Evolutionary conservation across 53 echinoderm and acorn worm species (phyloP), one percentile per base, ranked within the genome.

Genomic region (Mesocentrotus franciscanus): DNA sequence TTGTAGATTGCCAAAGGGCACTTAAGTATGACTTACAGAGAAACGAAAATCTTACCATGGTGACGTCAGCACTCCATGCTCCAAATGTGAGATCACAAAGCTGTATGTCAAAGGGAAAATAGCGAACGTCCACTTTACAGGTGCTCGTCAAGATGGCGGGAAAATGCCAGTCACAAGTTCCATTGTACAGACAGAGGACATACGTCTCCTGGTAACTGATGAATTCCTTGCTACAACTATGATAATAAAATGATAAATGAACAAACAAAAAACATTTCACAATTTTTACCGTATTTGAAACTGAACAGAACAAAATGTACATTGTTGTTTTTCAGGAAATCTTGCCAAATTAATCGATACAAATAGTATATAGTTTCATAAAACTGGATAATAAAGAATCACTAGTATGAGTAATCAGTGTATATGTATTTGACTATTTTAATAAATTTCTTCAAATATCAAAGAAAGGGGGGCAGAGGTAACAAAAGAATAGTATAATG

Each of bases 81-180:
- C 95, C 95, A 24, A 94, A 94, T 10, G 95, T 94, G n/a, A 94
- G 95, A 85, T 94, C 95, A 85, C 95, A 94, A 56, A 94, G 95
- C 87, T 94, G 95, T 14, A 94, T 94, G 56, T 94, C 95, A 32
- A 94, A 94, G 70, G 95, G 95, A 29, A 94, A 94, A 56, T 94
- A 94, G 10, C 95, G 85, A 5, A 94, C 95, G 18, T 94, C 95
- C 71, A 94, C 95, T 70, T 94, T 94, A 85, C 95, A 94, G 22
- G 87, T 94, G 71, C 95, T 94, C 55, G 95, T 94, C 95, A 94
- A 87, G 16, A 94, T 94, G 89, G 95, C 95, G 95, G 95, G 95
- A 94, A 94, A 94, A 55, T 94, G 95, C 95, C 95, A 94, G 56
- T 94, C 95, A 85, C 85, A 71, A 1, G 95, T 94, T 20, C 95